phyloP scores from a whole-genome alignment of 2,113 vertebrate genomes.

The Colinus virginianus region DNA sequence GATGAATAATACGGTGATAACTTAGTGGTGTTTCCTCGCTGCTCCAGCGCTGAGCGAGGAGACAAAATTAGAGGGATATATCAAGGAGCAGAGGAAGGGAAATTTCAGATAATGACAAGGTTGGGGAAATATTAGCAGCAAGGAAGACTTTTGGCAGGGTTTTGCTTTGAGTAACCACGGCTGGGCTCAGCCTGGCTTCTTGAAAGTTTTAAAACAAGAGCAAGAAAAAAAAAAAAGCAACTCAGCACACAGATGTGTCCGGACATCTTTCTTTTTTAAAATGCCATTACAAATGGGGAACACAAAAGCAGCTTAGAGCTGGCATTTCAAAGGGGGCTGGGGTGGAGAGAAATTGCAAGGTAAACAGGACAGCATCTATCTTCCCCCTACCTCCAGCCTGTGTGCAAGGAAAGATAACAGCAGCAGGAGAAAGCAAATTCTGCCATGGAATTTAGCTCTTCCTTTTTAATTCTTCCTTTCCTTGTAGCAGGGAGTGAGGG shows the following conservation, averaged over 20 bases:
- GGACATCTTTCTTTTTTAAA: conserved; percentile 1
- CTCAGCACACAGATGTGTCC: not conserved
- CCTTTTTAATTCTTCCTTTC: not conserved
- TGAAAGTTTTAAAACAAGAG: conserved; percentile 9
- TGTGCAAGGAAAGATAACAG: conserved; percentile 71
- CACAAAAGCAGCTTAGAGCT: conserved; percentile 49
- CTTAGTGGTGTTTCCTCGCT: not conserved
- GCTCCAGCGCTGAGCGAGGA: not conserved
- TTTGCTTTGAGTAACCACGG: not conserved
- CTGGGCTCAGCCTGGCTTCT: not conserved
- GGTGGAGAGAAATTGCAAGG: conserved; percentile 46
- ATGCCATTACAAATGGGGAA: conserved; percentile 42
- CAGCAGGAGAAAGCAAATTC: conserved; percentile 51
- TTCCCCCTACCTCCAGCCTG: conserved; percentile 51
- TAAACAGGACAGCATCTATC: conserved; percentile 59
- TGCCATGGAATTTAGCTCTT: conserved; percentile 64
- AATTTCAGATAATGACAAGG: not conserved
- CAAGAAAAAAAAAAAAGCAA: not conserved
- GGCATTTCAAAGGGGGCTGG: conserved; percentile 55
- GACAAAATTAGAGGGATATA: conserved; percentile 9
- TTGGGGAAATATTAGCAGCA: not conserved
- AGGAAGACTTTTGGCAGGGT: not conserved
- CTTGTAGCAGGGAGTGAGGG: conserved; percentile 16
- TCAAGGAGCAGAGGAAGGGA: not conserved
- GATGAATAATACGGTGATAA: conserved; percentile 22